Percentiles rank a stretch among this genome's conserved stretches.
Conservation (phyloP, 2,797 vertebrate species). For the Pangasius mekongensis region DNA sequence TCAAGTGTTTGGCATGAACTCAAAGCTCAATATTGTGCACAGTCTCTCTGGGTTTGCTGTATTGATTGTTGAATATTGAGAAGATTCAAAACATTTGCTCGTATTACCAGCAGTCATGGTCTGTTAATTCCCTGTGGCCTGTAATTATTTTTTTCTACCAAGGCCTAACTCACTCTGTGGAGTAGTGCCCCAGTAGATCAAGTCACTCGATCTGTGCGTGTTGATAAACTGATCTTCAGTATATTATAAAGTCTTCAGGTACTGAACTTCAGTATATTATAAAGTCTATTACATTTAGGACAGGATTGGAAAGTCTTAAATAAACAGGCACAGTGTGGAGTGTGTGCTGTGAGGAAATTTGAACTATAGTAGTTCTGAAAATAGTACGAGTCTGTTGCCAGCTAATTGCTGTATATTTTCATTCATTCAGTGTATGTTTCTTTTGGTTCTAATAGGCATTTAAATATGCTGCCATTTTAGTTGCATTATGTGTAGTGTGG, state of each 20-base stretch:
- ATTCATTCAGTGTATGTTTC: background rate
- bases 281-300: background rate
- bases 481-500: background rate
- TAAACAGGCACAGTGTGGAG: background rate
- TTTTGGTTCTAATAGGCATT: background rate
- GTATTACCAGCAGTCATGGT: constrained; percentile 6
- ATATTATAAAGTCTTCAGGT: background rate
- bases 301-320: background rate
- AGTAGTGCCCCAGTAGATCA: background rate
- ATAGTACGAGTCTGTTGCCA: background rate
- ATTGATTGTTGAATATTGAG: constrained; percentile 23
- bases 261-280: background rate
- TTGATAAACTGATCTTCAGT: background rate
- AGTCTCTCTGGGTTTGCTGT: constrained; percentile 14
- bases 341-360: background rate
- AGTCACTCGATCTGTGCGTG: background rate
- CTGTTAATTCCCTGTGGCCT: background rate
- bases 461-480: background rate
- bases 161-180: background rate
- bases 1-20: background rate
- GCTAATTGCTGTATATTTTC: background rate
- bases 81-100: constrained; percentile 18
- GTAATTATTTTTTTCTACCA: constrained; percentile 5
- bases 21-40: background rate
- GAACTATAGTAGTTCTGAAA: background rate